Evolutionary conservation across 2,797 vertebrate species (phyloP).

Genomic region (Parauchenoglanis punctatus): DNA sequence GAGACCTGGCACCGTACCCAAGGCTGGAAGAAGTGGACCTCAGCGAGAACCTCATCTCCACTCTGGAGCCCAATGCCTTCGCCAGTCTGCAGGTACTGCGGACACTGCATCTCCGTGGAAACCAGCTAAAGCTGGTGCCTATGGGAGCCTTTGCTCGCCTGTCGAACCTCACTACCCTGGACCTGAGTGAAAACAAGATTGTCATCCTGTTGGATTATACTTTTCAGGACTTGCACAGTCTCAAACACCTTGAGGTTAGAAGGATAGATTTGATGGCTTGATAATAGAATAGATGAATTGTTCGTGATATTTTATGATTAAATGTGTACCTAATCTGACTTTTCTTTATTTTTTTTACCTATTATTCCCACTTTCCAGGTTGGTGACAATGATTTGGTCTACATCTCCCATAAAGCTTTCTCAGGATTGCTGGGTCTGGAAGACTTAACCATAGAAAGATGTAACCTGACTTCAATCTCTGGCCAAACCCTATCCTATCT

Average conservation of each 20-base stretch:
- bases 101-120: constrained; percentile 84
- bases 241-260: constrained; percentile 88
- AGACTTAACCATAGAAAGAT: constrained; percentile 89
- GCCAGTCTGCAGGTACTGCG: constrained; percentile 85
- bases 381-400: constrained; percentile 94
- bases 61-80: constrained; percentile 93
- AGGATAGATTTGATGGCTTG: neutral
- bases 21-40: constrained; percentile 92
- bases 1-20: constrained; percentile 87
- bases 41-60: constrained; percentile 91
- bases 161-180: constrained; percentile 89
- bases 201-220: constrained; percentile 94
- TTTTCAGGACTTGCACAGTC: constrained; percentile 89
- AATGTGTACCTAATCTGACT: neutral
- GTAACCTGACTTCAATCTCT: constrained; percentile 93
- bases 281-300: neutral
- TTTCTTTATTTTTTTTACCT: neutral
- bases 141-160: constrained; percentile 90
- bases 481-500: constrained; percentile 91
- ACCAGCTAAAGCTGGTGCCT: constrained; percentile 92
- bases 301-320: neutral
- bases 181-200: constrained; percentile 96
- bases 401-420: constrained; percentile 95
- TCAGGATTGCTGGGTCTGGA: constrained; percentile 87
- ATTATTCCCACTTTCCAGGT: constrained; percentile 44